These are phyloP conservation scores for Lepidocyrtoides sp. DNA, from an alignment of 2,888 invertebrate genomes.

Conservation along the genomic window DNA sequence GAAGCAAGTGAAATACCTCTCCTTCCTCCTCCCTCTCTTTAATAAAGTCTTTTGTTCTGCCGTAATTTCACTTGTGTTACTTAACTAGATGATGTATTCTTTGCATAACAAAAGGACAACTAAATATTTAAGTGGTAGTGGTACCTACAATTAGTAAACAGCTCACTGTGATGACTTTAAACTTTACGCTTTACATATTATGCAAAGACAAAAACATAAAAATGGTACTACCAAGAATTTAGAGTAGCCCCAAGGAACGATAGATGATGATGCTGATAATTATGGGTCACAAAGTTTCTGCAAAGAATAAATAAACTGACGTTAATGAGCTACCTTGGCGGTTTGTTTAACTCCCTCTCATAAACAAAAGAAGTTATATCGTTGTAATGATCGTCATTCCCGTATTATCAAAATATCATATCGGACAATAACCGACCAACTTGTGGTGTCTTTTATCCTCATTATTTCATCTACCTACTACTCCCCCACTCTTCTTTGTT, in stretches of 20 bases:
- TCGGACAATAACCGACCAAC: slow-evolving; percentile 17
- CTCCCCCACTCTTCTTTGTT: slow-evolving; percentile 22
- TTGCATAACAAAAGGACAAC: too few relatives aligned
- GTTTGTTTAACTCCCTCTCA: not conserved
- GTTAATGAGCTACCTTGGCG: not conserved
- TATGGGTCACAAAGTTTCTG: not conserved
- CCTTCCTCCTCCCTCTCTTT: not conserved
- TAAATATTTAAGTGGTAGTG: slow-evolving; percentile 15
- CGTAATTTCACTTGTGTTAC: not conserved
- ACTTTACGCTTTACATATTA: too few relatives aligned
- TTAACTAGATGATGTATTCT: not conserved
- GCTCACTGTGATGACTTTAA: not conserved
- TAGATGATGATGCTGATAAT: not conserved
- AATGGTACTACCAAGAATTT: too few relatives aligned
- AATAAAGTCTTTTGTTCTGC: not conserved
- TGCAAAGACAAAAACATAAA: too few relatives aligned
- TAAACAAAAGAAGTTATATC: not conserved
- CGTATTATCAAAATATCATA: not conserved
- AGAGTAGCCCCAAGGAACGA: not conserved
- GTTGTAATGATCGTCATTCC: not conserved
- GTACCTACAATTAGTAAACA: not conserved
- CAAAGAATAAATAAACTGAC: not conserved
- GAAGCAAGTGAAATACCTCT: not conserved
- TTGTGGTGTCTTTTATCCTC: not conserved
- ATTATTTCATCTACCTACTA: not conserved